Evolutionary conservation across 2,797 vertebrate species (phyloP).

Genomic region (Staurois parvus): DNA sequence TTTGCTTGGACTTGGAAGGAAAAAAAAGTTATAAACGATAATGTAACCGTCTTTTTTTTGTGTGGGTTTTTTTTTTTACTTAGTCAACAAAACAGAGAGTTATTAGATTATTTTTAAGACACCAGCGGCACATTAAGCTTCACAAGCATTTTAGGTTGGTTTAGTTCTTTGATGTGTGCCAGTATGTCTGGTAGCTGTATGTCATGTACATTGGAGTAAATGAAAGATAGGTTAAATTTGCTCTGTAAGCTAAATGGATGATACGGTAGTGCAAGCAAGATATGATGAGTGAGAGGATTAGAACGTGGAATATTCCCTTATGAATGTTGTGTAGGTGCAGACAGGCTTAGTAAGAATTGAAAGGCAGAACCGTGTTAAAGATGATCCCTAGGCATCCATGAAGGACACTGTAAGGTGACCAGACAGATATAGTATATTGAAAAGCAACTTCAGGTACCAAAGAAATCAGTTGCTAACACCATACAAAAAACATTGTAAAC

Average conservation of each 20-base stretch:
- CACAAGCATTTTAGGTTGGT: not conserved
- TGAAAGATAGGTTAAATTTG: not conserved
- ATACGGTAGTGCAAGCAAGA: not conserved
- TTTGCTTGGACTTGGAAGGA: too few relatives aligned
- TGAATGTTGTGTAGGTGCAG: constrained; percentile 14
- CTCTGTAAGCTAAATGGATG: not conserved
- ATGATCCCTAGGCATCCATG: constrained; percentile 31
- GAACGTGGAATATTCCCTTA: not conserved
- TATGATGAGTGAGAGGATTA: constrained; percentile 7
- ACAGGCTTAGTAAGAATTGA: constrained; percentile 10
- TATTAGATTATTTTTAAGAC: not conserved
- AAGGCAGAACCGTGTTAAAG: constrained; percentile 8
- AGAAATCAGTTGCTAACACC: not conserved
- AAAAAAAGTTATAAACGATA: too few relatives aligned
- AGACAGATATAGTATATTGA: not conserved
- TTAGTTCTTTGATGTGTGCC: not conserved
- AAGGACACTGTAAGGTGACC: constrained; percentile 24
- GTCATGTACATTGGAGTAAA: not conserved
- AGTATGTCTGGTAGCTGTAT: not conserved
- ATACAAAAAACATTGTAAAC: too few relatives aligned
- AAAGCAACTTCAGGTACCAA: not conserved
- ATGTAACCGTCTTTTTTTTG: too few relatives aligned
- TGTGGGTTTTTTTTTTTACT: too few relatives aligned
- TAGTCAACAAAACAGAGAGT: too few relatives aligned
- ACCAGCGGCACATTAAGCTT: not conserved